phyloP scores from a whole-genome alignment of 2,888 invertebrate genomes.

The Andrena haemorrhoa region DNA sequence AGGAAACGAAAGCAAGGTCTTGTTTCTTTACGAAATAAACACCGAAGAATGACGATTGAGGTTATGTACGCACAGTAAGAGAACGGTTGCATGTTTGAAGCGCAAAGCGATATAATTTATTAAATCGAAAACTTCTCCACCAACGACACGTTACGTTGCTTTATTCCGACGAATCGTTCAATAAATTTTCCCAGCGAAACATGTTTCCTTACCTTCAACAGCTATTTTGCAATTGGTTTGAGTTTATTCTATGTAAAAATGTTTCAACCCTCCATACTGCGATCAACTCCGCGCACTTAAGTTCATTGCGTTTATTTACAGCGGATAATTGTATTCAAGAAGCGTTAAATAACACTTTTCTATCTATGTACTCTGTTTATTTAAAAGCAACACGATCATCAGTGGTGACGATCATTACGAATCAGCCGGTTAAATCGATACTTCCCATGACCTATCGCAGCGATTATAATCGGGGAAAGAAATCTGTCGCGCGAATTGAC shows the following conservation, averaged over 20 bases:
- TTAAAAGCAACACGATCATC: not conserved
- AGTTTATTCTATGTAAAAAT: conserved; percentile 23
- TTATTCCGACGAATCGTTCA: not conserved
- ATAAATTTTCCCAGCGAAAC: not conserved
- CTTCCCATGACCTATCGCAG: not conserved
- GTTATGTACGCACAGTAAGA: conserved; percentile 23
- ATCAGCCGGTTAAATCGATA: not conserved
- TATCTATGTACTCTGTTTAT: not conserved
- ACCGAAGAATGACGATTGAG: conserved; percentile 9
- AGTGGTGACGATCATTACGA: not conserved
- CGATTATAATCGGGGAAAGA: not conserved
- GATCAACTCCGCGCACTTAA: not conserved
- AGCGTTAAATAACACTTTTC: not conserved
- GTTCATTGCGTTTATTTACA: not conserved
- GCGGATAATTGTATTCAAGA: not conserved
- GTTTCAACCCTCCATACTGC: conserved; percentile 1
- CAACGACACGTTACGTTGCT: not conserved
- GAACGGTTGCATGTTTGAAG: conserved; percentile 1
- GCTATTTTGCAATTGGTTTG: not conserved
- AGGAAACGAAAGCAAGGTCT: not conserved
- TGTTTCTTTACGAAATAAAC: conserved; percentile 6
- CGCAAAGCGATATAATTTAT: conserved; percentile 4
- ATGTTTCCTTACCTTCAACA: conserved; percentile 6
- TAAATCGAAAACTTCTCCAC: not conserved
- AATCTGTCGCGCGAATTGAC: not conserved